Conservation (phyloP, 2,888 invertebrate species). For the Ecdyonurus torrentis region DNA sequence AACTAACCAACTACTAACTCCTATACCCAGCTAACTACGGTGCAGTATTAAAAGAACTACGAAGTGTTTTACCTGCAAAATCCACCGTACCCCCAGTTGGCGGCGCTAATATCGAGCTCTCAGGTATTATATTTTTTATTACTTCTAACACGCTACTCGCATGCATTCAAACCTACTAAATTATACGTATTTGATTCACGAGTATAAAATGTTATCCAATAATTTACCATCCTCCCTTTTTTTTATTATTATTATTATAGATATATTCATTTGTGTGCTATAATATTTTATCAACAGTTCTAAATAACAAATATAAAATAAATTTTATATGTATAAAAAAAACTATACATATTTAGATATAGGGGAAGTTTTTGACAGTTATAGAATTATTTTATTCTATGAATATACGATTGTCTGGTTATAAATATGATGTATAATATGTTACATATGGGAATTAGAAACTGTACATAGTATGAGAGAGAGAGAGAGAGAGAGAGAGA, state of each 20-base stretch:
- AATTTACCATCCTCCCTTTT: too few species aligned
- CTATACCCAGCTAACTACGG: constrained; percentile 8
- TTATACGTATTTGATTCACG: not conserved
- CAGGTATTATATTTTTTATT: constrained; percentile 3
- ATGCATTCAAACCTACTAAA: not conserved
- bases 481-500: not conserved
- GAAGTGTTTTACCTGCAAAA: constrained; percentile 9
- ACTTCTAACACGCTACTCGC: not conserved
- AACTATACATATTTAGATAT: too few species aligned
- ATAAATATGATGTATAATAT: too few species aligned
- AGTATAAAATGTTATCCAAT: too few species aligned
- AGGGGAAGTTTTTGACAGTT: not conserved
- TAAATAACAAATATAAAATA: not conserved
- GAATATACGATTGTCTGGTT: not conserved
- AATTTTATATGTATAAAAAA: too few species aligned
- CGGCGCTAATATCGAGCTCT: constrained; percentile 2
- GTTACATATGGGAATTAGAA: too few species aligned
- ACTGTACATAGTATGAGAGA: too few species aligned
- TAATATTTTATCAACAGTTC: not conserved
- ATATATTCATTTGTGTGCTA: too few species aligned
- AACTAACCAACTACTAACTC: not conserved
- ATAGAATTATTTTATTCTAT: not conserved
- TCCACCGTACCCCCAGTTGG: constrained; percentile 1
- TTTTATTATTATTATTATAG: not conserved
- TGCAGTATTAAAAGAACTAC: constrained; percentile 9